phyloP scores from a whole-genome alignment of 1,140 invertebrate genomes.

The Campoletis sonorensis region DNA sequence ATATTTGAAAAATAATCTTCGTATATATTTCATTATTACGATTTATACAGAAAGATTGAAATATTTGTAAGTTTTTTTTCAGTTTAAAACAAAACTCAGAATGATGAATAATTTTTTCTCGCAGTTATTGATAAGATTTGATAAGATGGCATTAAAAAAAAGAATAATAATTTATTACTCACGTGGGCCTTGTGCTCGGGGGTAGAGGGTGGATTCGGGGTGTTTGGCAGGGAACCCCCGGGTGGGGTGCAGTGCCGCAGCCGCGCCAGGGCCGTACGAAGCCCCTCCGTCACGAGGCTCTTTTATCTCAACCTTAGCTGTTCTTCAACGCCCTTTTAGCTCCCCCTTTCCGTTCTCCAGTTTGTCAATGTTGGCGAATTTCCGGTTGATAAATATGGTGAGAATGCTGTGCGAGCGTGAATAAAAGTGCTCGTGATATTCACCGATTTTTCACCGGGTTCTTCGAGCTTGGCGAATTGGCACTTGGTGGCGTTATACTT shows the following conservation, averaged over 20 bases:
- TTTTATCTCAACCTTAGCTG: slow-evolving; percentile 59
- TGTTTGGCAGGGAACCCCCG: slow-evolving; percentile 74
- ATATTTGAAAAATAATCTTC: no score
- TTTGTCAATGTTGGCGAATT: background rate
- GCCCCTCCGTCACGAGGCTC: slow-evolving; percentile 76
- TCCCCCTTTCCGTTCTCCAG: background rate
- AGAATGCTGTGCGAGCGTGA: background rate
- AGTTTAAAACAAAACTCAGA: no score
- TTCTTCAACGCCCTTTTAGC: slow-evolving; percentile 41
- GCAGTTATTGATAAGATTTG: no score
- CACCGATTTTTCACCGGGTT: background rate
- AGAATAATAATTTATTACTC: no score
- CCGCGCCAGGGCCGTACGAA: slow-evolving; percentile 77
- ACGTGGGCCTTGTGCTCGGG: slow-evolving; percentile 74
- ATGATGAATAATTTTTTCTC: no score
- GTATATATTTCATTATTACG: no score
- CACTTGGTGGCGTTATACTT: background rate
- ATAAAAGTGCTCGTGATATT: background rate
- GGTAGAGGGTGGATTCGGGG: slow-evolving; percentile 74
- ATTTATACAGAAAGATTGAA: background rate
- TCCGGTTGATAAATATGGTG: background rate
- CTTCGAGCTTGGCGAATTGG: background rate
- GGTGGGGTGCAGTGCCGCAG: slow-evolving; percentile 76
- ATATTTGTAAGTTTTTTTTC: background rate
- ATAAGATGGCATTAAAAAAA: no score